phyloP scores from a whole-genome alignment of 2,888 invertebrate species.

The Aleiodes testaceus region DNA sequence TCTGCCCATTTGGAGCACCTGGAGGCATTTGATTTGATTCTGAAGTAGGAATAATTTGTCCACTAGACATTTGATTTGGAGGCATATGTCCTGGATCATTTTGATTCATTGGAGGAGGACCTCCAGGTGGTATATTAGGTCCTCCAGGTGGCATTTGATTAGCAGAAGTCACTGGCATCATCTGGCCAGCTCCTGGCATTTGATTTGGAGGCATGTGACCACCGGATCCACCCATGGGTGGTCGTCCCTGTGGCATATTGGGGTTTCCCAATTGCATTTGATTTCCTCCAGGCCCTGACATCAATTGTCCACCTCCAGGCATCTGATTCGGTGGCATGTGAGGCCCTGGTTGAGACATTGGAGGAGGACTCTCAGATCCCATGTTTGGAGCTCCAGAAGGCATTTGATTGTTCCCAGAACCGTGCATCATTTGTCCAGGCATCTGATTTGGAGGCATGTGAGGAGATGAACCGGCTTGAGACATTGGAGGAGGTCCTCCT shows the following conservation, averaged over 20 bases:
- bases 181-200: slow-evolving; percentile 62
- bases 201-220: slow-evolving; percentile 62
- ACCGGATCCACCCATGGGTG: slow-evolving; percentile 51
- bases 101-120: slow-evolving; percentile 56
- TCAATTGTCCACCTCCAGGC: slow-evolving; percentile 48
- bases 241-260: slow-evolving; percentile 14
- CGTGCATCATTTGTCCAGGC: slow-evolving; percentile 59
- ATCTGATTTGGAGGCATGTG: slow-evolving; percentile 7
- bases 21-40: slow-evolving; percentile 56
- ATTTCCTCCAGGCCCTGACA: neutral
- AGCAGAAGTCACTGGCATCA: slow-evolving; percentile 48
- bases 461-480: neutral
- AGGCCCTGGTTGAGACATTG: neutral
- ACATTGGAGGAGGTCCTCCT: neutral
- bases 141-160: slow-evolving; percentile 53
- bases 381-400: slow-evolving; percentile 46
- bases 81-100: slow-evolving; percentile 50
- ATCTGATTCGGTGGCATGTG: slow-evolving; percentile 33
- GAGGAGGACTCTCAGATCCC: neutral
- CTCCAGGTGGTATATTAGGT: slow-evolving; percentile 50
- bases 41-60: slow-evolving; percentile 59
- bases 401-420: slow-evolving; percentile 52
- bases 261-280: slow-evolving; percentile 8
- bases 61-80: slow-evolving; percentile 34
- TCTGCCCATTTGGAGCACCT: slow-evolving; percentile 58